These are phyloP conservation scores for Cecidostiba fungosa DNA, from an alignment of 2,888 invertebrate genomes.

Conservation along the genomic window DNA sequence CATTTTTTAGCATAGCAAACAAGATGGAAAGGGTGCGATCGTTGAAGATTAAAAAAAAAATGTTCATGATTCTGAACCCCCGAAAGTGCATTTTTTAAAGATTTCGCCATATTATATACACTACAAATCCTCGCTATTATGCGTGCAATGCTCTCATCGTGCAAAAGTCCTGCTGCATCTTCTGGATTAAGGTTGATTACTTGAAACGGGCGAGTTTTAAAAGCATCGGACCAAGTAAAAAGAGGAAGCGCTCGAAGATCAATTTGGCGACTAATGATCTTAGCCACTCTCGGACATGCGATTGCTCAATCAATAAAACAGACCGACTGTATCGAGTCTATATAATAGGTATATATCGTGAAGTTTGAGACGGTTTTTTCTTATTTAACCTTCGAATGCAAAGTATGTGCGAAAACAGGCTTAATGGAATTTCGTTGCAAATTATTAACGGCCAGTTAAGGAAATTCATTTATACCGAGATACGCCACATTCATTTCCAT, in stretches of 20 bases:
- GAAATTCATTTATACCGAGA: constrained; percentile 33
- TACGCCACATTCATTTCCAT: neutral
- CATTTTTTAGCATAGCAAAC: too few species aligned
- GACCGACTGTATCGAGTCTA: neutral
- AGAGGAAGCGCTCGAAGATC: constrained; percentile 14
- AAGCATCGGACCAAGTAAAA: neutral
- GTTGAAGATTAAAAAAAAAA: too few species aligned
- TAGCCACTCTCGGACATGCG: constrained; percentile 29
- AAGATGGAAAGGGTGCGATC: too few species aligned
- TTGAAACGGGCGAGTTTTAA: neutral
- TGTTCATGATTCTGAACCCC: too few species aligned
- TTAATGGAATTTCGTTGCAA: constrained; percentile 40
- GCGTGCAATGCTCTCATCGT: too few species aligned
- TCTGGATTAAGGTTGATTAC: constrained; percentile 39
- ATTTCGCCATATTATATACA: too few species aligned
- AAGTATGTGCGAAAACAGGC: neutral
- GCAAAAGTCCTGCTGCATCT: neutral
- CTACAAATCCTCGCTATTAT: too few species aligned
- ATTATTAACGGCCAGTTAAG: constrained; percentile 29
- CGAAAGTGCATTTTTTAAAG: too few species aligned
- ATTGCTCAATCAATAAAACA: constrained; percentile 54
- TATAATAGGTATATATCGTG: neutral
- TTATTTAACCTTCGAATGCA: neutral
- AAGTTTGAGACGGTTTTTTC: neutral
- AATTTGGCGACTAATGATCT: constrained; percentile 36